Percentiles rank a stretch among this genome's conserved stretches.
These are phyloP conservation scores for Aphelinus atriplicis DNA, from an alignment of 1,140 invertebrate genomes.

Conservation along the genomic window DNA sequence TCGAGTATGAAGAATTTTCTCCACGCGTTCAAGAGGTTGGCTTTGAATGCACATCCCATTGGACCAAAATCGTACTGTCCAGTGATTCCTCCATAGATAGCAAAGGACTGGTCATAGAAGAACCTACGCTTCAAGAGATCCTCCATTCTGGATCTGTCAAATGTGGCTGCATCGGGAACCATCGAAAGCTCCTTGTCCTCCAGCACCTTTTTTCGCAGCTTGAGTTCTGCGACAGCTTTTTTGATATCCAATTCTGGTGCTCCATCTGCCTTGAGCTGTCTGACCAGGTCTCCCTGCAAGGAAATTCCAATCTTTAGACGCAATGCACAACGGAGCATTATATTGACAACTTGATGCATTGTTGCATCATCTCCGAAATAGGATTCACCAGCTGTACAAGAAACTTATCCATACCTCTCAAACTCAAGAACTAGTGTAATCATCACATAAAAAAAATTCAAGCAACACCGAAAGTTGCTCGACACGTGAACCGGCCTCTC, in stretches of 20 bases:
- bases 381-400: too few species aligned
- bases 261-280: conserved; percentile 84
- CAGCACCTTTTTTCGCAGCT: conserved; percentile 87
- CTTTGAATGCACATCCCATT: conserved; percentile 98
- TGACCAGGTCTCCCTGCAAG: conserved; percentile 84
- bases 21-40: conserved; percentile 94
- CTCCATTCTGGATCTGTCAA: conserved; percentile 95
- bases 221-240: conserved; percentile 92
- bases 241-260: conserved; percentile 93
- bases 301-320: too few species aligned
- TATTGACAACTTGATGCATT: too few species aligned
- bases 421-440: too few species aligned
- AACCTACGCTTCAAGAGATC: conserved; percentile 97
- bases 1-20: conserved; percentile 96
- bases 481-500: too few species aligned
- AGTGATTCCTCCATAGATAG: conserved; percentile 96
- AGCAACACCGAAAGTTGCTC: too few species aligned
- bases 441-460: too few species aligned
- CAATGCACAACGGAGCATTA: too few species aligned
- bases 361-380: too few species aligned
- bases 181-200: conserved; percentile 94
- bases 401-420: too few species aligned
- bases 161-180: conserved; percentile 76
- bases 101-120: conserved; percentile 98
- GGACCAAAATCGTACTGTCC: conserved; percentile 98